Conservation (phyloP, 2,888 invertebrate species). For the Xanthorhoe designata region DNA sequence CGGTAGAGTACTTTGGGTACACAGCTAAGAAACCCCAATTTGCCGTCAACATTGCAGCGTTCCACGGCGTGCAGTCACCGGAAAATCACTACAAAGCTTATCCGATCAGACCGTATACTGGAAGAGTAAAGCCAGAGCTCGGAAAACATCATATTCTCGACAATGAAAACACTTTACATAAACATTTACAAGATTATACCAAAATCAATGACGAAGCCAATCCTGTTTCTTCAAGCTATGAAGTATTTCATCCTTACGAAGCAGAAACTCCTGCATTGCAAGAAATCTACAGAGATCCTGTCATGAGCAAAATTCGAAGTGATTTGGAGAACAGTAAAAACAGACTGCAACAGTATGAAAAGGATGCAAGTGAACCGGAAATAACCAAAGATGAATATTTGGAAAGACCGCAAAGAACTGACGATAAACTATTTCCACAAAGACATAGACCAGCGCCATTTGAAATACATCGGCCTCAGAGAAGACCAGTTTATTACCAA, state of each 20-base stretch:
- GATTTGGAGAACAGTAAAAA: constrained; percentile 66
- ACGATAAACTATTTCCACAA: constrained; percentile 68
- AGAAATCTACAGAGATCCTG: constrained; percentile 71
- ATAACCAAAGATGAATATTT: constrained; percentile 70
- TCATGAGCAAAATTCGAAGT: constrained; percentile 66
- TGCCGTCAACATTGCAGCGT: constrained; percentile 70
- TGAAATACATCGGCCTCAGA: constrained; percentile 73
- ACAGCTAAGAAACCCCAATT: constrained; percentile 76
- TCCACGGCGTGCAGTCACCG: constrained; percentile 72
- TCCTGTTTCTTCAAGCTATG: constrained; percentile 67
- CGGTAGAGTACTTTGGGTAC: constrained; percentile 73
- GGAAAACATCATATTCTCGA: constrained; percentile 69
- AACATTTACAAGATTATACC: constrained; percentile 64
- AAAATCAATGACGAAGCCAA: constrained; percentile 55
- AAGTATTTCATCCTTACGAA: constrained; percentile 78
- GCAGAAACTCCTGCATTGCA: constrained; percentile 71
- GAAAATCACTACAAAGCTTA: constrained; percentile 67
- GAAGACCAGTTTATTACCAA: constrained; percentile 72
- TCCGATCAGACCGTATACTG: constrained; percentile 67
- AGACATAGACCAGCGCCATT: constrained; percentile 66
- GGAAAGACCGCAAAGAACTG: constrained; percentile 69
- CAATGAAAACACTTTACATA: constrained; percentile 53
- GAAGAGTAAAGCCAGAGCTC: constrained; percentile 58
- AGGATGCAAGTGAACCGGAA: constrained; percentile 66
- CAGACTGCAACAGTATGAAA: constrained; percentile 68